These are phyloP conservation scores for Drosophila fulvimacula DNA, from an alignment of 2,888 invertebrate species.

Conservation along the genomic window DNA sequence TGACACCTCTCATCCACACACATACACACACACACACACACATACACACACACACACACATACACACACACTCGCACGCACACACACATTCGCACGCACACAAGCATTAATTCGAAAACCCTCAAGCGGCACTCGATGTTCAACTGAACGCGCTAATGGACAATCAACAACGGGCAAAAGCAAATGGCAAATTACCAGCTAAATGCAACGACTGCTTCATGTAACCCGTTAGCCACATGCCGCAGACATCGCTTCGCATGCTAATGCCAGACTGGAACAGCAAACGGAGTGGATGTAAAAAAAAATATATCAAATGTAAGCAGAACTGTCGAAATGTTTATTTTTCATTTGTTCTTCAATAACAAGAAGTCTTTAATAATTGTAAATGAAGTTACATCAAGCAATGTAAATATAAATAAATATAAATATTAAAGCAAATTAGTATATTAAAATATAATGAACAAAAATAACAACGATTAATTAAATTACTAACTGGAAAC, in stretches of 20 bases:
- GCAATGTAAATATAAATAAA: too few species aligned
- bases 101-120: slow-evolving; percentile 26
- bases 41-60: too few species aligned
- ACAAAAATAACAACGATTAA: too few species aligned
- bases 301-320: background rate
- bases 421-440: too few species aligned
- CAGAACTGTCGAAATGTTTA: background rate
- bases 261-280: background rate
- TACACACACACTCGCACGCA: background rate
- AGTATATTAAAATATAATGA: too few species aligned
- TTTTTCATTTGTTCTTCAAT: too few species aligned
- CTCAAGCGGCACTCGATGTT: slow-evolving; percentile 41
- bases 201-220: slow-evolving; percentile 47
- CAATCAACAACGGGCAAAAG: slow-evolving; percentile 60
- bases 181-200: slow-evolving; percentile 60
- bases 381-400: too few species aligned
- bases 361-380: too few species aligned
- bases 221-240: slow-evolving; percentile 47
- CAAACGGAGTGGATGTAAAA: background rate
- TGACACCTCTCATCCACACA: slow-evolving; percentile 58
- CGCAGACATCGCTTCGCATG: slow-evolving; percentile 10
- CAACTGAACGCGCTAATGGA: slow-evolving; percentile 68
- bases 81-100: too few species aligned
- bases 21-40: background rate
- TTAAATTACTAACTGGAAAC: too few species aligned